phyloP scores from a whole-genome alignment of 2,113 vertebrate species.

The Rutilus rutilus region DNA sequence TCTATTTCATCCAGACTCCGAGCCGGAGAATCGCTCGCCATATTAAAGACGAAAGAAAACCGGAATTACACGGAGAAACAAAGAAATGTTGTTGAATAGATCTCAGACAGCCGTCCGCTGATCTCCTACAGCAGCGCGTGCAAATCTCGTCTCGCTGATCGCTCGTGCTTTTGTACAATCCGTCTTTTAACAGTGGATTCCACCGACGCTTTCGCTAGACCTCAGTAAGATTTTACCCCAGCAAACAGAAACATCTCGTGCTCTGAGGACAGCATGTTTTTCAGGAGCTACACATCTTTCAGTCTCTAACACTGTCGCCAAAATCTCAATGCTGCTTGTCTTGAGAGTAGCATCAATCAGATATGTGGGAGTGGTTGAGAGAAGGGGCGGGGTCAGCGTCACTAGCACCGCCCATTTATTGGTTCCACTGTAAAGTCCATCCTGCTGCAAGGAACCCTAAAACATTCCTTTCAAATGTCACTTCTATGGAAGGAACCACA shows the following conservation, averaged over 20 bases:
- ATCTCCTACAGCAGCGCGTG: conserved; percentile 7
- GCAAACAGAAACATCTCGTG: neutral
- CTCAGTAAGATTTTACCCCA: neutral
- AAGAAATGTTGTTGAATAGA: conserved; percentile 16
- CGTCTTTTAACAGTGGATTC: conserved; percentile 11
- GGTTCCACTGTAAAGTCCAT: neutral
- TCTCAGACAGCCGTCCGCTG: conserved; percentile 10
- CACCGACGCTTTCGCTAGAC: conserved; percentile 14
- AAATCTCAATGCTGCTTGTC: conserved; percentile 22
- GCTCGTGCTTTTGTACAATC: conserved; percentile 2
- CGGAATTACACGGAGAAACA: conserved; percentile 34
- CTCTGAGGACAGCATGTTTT: neutral
- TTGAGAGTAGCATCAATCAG: conserved; percentile 32
- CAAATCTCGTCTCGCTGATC: neutral
- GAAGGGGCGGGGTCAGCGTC: neutral
- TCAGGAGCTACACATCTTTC: neutral
- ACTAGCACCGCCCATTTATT: conserved; percentile 7
- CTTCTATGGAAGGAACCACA: neutral
- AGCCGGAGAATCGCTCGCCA: conserved; percentile 93
- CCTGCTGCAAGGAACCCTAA: neutral
- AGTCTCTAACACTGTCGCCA: neutral
- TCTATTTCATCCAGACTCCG: conserved; percentile 93
- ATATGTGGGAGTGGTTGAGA: conserved; percentile 2
- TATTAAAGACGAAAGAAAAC: conserved; percentile 72
- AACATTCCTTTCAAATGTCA: neutral